Evolutionary conservation across 2,113 vertebrate genomes (phyloP).

Genomic region (Marcusenius ussheri): DNA sequence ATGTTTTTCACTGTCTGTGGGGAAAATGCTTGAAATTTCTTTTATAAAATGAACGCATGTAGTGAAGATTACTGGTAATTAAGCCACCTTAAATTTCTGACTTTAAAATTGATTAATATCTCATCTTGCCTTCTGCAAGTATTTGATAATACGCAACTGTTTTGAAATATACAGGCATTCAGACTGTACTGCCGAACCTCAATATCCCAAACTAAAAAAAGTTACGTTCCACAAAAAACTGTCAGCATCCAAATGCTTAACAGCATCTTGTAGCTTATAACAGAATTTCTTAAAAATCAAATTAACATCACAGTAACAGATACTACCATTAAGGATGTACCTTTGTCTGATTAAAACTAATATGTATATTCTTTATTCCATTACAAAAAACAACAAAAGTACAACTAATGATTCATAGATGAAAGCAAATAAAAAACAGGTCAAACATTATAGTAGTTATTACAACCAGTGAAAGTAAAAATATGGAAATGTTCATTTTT

Average conservation of each 20-base stretch:
- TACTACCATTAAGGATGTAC: neutral
- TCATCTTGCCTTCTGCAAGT: neutral
- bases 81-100: neutral
- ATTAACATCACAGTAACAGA: neutral
- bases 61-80: neutral
- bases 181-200: neutral
- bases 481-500: neutral
- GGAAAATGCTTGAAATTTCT: neutral
- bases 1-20: neutral
- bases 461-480: neutral
- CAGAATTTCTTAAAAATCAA: neutral
- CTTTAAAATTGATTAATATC: neutral
- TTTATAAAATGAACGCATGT: neutral
- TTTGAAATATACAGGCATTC: neutral
- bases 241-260: neutral
- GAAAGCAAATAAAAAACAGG: neutral
- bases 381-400: neutral
- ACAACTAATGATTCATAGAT: neutral
- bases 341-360: neutral
- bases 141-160: neutral
- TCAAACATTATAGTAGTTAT: neutral
- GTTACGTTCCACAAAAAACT: neutral
- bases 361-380: neutral
- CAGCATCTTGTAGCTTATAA: neutral
- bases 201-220: neutral